Percentiles rank a stretch among this genome's conserved stretches.
phyloP scores from a whole-genome alignment of 2,888 invertebrate species.

The Monoplex corrugatus region DNA sequence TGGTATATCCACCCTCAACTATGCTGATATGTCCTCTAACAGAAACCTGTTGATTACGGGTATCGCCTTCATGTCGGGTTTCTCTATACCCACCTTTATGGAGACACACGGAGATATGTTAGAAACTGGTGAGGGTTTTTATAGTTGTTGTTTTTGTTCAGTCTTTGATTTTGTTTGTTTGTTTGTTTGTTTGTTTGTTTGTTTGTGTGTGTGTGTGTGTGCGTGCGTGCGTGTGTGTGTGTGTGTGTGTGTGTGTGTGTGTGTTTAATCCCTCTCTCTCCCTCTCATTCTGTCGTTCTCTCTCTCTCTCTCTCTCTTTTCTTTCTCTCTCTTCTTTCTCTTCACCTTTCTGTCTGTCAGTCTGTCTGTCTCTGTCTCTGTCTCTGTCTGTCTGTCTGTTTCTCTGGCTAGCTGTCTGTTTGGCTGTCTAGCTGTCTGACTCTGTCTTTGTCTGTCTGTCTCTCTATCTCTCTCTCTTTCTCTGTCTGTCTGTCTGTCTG shows the following conservation, averaged over 20 bases:
- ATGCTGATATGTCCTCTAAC: slow-evolving; percentile 89
- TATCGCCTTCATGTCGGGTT: slow-evolving; percentile 91
- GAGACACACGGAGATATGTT: slow-evolving; percentile 56
- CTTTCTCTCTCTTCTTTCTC: no score
- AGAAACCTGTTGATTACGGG: slow-evolving; percentile 92
- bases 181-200: neutral
- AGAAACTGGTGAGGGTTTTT: slow-evolving; percentile 56
- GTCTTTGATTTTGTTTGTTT: neutral
- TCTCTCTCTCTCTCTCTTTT: no score
- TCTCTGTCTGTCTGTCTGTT: no score
- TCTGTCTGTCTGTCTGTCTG: no score
- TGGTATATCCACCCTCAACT: slow-evolving; percentile 70
- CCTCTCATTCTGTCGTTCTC: no score
- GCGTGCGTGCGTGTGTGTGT: no score
- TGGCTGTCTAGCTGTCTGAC: neutral
- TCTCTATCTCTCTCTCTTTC: neutral
- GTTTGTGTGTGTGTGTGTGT: neutral
- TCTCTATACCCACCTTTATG: slow-evolving; percentile 82
- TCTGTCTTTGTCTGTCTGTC: neutral
- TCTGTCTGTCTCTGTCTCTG: no score
- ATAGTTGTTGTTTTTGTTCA: neutral
- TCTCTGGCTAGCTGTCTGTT: neutral
- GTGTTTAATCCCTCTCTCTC: no score
- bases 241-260: no score
- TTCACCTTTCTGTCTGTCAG: no score